These are phyloP conservation scores for Gadus chalcogrammus DNA, from an alignment of 2,113 vertebrate genomes.

Conservation along the genomic window DNA sequence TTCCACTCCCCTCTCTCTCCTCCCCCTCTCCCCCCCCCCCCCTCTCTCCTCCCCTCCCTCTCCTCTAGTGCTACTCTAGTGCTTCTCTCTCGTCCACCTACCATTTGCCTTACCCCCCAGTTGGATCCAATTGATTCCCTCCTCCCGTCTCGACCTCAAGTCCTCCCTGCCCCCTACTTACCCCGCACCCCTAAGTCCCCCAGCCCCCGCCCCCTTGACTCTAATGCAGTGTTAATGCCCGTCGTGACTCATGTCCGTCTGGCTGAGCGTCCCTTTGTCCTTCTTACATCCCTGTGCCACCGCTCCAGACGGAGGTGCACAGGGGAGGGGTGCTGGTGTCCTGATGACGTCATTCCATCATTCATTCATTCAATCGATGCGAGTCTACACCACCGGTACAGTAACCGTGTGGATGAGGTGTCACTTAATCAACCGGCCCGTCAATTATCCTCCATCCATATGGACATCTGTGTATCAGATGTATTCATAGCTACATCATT, in stretches of 20 bases:
- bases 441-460: too few relatives aligned
- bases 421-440: too few relatives aligned
- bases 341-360: conserved; percentile 45
- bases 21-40: background rate
- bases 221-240: conserved; percentile 48
- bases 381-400: too few relatives aligned
- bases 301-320: conserved; percentile 22
- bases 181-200: too few relatives aligned
- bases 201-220: conserved; percentile 16
- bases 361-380: conserved; percentile 5
- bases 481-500: too few relatives aligned
- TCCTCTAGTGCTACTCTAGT: background rate
- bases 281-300: conserved; percentile 28
- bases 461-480: too few relatives aligned
- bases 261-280: conserved; percentile 35
- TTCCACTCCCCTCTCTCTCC: background rate
- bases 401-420: too few relatives aligned
- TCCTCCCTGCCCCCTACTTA: too few relatives aligned
- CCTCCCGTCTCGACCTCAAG: too few relatives aligned
- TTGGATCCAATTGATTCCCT: too few relatives aligned
- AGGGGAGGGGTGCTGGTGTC: too few relatives aligned
- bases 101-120: too few relatives aligned
- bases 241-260: conserved; percentile 30
- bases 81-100: background rate
- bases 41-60: background rate